Evolutionary conservation across 2,797 vertebrate genomes (phyloP).

Genomic region (Ateles fusciceps): DNA sequence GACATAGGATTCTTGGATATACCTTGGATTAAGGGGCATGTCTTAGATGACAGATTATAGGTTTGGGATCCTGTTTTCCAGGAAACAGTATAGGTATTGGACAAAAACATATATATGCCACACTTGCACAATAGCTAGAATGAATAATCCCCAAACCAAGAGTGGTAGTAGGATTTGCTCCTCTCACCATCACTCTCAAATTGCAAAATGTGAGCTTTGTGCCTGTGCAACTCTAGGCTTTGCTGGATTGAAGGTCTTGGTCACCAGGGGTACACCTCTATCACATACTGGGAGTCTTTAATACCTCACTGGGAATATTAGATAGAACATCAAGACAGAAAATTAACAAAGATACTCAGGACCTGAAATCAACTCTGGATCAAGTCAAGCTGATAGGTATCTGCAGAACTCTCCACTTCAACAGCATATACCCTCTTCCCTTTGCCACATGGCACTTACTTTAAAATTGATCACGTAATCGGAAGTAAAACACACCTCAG

Average conservation of each 20-base stretch:
- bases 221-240: neutral
- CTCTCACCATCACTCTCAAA: neutral
- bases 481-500: no score
- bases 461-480: no score
- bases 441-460: no score
- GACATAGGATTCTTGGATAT: neutral
- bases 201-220: neutral
- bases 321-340: no score
- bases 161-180: neutral
- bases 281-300: neutral
- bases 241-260: neutral
- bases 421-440: no score
- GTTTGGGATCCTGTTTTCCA: neutral
- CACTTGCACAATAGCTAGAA: neutral
- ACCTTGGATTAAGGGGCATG: neutral
- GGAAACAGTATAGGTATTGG: neutral
- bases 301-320: no score
- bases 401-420: no score
- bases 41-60: neutral
- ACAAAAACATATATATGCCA: neutral
- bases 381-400: no score
- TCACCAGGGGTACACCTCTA: neutral
- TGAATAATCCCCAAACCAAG: neutral
- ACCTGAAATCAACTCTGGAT: no score
- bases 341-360: no score